These are phyloP conservation scores for Nycticryphes semicollaris DNA, from an alignment of 2,113 vertebrate genomes.

Conservation along the genomic window DNA sequence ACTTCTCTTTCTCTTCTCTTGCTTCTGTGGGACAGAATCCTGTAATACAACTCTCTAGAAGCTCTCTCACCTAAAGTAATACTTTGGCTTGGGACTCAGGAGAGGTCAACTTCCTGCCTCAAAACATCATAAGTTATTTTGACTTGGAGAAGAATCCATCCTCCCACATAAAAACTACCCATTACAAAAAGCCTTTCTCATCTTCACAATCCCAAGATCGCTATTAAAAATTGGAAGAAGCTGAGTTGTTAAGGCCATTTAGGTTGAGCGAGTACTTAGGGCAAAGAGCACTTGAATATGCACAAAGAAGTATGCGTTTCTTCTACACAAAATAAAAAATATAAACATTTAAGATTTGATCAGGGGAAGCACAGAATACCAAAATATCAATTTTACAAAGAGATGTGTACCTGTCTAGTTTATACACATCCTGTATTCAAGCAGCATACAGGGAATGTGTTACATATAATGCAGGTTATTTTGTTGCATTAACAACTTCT, in stretches of 20 bases:
- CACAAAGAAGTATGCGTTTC: neutral
- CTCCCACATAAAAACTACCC: neutral
- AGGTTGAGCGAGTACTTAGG: neutral
- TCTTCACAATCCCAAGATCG: neutral
- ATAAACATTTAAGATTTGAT: neutral
- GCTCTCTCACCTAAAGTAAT: neutral
- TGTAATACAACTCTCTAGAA: neutral
- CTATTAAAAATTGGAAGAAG: neutral
- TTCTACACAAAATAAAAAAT: neutral
- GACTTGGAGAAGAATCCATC: neutral
- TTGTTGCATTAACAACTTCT: neutral
- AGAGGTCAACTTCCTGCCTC: neutral
- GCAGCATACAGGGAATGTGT: neutral
- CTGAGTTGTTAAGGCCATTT: neutral
- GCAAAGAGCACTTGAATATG: rapidly evolving
- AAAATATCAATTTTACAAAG: neutral
- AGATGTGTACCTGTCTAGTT: neutral
- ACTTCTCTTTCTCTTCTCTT: neutral
- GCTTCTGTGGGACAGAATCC: no score
- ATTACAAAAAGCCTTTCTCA: neutral
- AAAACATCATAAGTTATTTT: neutral
- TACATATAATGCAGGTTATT: neutral
- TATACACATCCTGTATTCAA: neutral
- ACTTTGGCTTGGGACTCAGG: neutral
- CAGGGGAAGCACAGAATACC: neutral